A percentile compares a stretch with the other conserved stretches of the same genome.
Conservation (phyloP, 2,797 vertebrate species). For the Perodicticus potto region DNA sequence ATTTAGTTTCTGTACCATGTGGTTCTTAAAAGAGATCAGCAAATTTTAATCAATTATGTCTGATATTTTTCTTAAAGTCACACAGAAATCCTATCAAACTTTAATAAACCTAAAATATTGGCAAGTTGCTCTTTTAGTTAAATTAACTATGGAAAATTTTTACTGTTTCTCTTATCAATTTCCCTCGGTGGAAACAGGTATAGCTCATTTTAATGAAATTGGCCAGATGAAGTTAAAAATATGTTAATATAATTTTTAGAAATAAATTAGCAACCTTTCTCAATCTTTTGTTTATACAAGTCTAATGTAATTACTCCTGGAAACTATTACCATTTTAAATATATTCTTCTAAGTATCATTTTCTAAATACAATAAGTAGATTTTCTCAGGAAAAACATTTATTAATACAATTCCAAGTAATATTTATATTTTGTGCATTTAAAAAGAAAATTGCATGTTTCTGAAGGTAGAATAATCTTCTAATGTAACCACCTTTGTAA, state of each 20-base stretch:
- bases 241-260: conserved; percentile 24
- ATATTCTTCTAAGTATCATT: conserved; percentile 62
- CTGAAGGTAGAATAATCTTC: not conserved
- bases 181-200: not conserved
- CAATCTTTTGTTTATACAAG: conserved; percentile 61
- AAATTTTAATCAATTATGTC: conserved; percentile 18
- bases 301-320: conserved; percentile 61
- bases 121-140: not conserved
- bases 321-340: conserved; percentile 66
- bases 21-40: not conserved
- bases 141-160: not conserved
- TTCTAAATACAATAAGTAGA: conserved; percentile 33
- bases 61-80: conserved; percentile 4
- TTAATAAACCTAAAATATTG: not conserved
- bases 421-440: conserved; percentile 19
- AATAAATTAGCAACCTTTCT: conserved; percentile 61
- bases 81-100: not conserved
- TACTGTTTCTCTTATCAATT: not conserved
- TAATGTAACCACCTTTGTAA: not conserved
- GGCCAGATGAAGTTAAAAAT: conserved; percentile 13
- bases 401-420: not conserved
- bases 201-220: conserved; percentile 7
- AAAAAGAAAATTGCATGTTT: not conserved
- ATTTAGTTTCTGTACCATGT: not conserved
- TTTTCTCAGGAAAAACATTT: conserved; percentile 5